These are phyloP conservation scores for Helleia helle DNA, from an alignment of 2,888 invertebrate species.

Conservation along the genomic window DNA sequence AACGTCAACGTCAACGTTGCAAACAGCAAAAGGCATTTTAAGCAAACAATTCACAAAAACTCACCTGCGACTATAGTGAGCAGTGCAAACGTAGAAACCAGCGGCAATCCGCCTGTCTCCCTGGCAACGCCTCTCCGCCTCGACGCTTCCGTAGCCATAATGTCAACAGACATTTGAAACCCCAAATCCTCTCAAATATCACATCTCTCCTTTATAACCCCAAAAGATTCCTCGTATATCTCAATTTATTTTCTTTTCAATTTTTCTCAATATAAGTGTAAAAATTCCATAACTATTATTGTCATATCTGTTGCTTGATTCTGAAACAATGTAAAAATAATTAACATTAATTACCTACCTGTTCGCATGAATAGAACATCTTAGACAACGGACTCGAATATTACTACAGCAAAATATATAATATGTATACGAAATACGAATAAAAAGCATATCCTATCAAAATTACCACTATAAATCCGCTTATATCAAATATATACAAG, in stretches of 20 bases:
- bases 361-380: too few species aligned
- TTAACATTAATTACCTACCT: too few species aligned
- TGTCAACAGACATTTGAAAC: constrained; percentile 36
- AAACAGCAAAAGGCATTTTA: too few species aligned
- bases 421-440: too few species aligned
- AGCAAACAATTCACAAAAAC: too few species aligned
- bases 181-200: constrained; percentile 28
- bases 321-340: background rate
- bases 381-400: too few species aligned
- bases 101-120: constrained; percentile 59
- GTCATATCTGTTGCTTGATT: constrained; percentile 3
- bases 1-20: too few species aligned
- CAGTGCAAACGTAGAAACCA: constrained; percentile 62
- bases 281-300: constrained; percentile 7
- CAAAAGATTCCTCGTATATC: constrained; percentile 21
- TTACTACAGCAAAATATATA: too few species aligned
- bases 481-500: too few species aligned
- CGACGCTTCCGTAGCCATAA: constrained; percentile 44
- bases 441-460: too few species aligned
- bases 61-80: constrained; percentile 66
- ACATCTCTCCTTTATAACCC: constrained; percentile 34
- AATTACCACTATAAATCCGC: too few species aligned
- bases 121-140: constrained; percentile 44
- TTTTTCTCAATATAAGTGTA: background rate
- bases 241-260: background rate